Evolutionary conservation across 2,113 vertebrate genomes (phyloP), one percentile per base, ranked within the genome.

Genomic region (rabbit (Oryctolagus cuniculus)): DNA sequence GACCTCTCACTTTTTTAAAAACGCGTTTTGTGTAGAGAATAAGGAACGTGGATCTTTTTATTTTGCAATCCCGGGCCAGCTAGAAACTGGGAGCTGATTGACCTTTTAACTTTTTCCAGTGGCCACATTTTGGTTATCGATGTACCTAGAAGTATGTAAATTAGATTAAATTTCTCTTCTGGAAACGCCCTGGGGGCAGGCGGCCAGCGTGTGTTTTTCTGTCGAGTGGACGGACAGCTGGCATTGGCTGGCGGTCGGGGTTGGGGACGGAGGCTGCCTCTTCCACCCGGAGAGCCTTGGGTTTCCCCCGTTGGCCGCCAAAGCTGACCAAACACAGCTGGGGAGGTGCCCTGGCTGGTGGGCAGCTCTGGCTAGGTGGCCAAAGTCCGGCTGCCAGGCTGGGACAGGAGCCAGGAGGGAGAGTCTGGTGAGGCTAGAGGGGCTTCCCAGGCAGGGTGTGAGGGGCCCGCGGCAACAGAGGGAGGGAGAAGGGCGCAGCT

Each of bases 81-180:
- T 97, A 93, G 83, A 96, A 94, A 96, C 93, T 72, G 36, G 97
- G 97, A 96, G 95, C 96, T 72, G 90, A 97, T 97, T 97, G 95
- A 97, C 95, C 97, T 98, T 98, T 98, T 98, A 98, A 98, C 86
- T 97, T 98, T 98, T 98, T 97, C 96, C 97, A 97, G 97, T 97
- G 96, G 97, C 94, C 83, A 91, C 95, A 94, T 98, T 98, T 97
- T 97, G 98, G 97, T 98, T 98, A 97, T 98, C 81, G 58, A 95
- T 98, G 98, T 98, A 97, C 92, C 95, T 96, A 98, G 98, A 97
- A 98, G 91, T 97, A 95, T 96, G 98, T 97, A 98, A 97, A 98
- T 97, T 97, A 98, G 98, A 98, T 98, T 98, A 98, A 98, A 98
- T 96, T 98, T 98, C 97, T 98, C 95, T 98, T 98, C 98, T 98